Base-by-base conservation (phyloP, 2,113 vertebrate species). In the Labrus mixtus region DNA sequence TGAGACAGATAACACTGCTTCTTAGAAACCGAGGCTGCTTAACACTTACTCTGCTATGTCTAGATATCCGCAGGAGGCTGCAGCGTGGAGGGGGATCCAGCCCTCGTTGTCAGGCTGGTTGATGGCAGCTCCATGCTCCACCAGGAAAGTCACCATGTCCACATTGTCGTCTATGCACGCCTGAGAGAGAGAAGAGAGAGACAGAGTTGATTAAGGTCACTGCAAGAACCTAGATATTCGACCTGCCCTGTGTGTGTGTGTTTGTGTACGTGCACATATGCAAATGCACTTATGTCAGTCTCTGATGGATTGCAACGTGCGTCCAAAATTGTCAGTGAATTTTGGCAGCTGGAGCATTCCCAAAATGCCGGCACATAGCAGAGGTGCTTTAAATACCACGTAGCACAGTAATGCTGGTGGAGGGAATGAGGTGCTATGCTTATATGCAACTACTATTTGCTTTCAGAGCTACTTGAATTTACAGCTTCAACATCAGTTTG, bases 81-180 rank as follows among this genome's bases (percentile, higher is more conserved):
- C 98, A 45, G 98, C 98, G 68, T 99, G 98, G 63, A 99, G 95
- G 85, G 98, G 98, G 93, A 99, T 99, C 98, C 98, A 99, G 94
- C 98, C 98, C 95, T 99, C 98, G 58, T 99, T 99, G 93, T 99
- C 98, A 51, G 98, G 97, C 95, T 99, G 98, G 93, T 99, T 98
- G 95, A 99, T 97, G 95, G 95, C 94, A 90, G 98, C 98, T 89
- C 96, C 97, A 78, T 98, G 96, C 92, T 98, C 97, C 94, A 99
- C 98, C 86, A 99, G 96, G 95, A 99, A 99, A 79, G 97, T 98
- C 93, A 99, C 98, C 98, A 99, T 99, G 94, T 99, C 98, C 73
- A 98, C 93, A 89, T 99, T 99, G 94, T 99, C 98, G 88, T 99
- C 98, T 93, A 99, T 99, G 94, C 98, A 99, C 55, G 98, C 98